Conservation (phyloP, 2,113 vertebrate species). For the Pogona vitticeps region DNA sequence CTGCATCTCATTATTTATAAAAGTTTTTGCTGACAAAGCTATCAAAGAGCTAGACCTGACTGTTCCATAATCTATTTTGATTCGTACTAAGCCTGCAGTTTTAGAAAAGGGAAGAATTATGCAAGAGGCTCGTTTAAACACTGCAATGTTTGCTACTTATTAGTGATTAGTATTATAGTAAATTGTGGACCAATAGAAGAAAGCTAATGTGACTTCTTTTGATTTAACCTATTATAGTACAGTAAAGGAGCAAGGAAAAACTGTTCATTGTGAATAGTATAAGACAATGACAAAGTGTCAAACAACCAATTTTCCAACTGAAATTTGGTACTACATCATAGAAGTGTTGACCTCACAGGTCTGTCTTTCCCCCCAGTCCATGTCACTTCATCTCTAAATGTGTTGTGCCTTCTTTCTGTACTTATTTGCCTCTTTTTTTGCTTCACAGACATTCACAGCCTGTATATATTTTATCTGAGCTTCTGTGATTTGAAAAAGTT, state of each 20-base stretch:
- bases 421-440: neutral
- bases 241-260: neutral
- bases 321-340: neutral
- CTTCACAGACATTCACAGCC: too few relatives aligned
- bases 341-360: neutral
- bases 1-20: constrained; percentile 1
- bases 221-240: neutral
- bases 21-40: neutral
- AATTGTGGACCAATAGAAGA: neutral
- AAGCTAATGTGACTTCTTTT: neutral
- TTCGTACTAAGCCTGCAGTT: neutral
- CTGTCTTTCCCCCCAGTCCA: neutral
- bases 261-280: neutral
- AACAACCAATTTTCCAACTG: neutral
- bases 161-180: neutral
- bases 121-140: neutral
- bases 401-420: neutral
- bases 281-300: constrained; percentile 6
- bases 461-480: too few relatives aligned
- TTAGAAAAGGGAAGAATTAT: neutral
- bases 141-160: fast-evolving
- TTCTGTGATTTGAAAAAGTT: too few relatives aligned
- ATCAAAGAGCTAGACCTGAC: neutral
- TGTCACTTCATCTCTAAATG: neutral
- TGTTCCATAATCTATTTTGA: neutral